A percentile compares a stretch with the other conserved stretches of the same genome.
Evolutionary conservation across 2,888 invertebrate genomes (phyloP).

Genomic region (Drosophila histrio): DNA sequence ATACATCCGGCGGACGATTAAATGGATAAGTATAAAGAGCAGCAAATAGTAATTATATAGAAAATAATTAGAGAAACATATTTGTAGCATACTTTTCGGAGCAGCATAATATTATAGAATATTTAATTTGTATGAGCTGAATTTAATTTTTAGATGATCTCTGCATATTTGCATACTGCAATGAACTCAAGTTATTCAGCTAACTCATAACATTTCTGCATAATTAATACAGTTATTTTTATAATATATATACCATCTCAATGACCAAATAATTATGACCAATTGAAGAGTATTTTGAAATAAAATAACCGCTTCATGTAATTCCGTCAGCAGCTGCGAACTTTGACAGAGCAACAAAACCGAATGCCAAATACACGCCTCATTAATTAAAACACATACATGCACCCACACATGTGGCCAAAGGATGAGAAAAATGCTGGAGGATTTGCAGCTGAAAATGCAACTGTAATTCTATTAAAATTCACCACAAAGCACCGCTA

Average conservation of each 20-base stretch:
- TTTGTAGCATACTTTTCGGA: no score
- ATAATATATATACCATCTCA: neutral
- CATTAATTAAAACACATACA: conserved; percentile 59
- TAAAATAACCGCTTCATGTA: conserved; percentile 14
- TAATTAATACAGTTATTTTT: neutral
- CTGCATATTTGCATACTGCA: no score
- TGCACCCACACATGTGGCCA: neutral
- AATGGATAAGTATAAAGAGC: neutral
- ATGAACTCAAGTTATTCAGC: no score
- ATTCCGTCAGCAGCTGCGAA: conserved; percentile 26
- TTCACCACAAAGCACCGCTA: conserved; percentile 66
- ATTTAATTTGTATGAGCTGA: no score
- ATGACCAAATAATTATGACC: neutral
- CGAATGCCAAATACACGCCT: conserved; percentile 33
- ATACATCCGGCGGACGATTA: neutral
- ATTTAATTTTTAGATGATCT: no score
- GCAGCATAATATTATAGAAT: no score
- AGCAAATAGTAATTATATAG: neutral
- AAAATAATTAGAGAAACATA: no score
- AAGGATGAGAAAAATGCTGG: conserved; percentile 21
- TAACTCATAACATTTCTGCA: no score
- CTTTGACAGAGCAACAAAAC: conserved; percentile 25
- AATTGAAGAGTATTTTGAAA: conserved; percentile 23
- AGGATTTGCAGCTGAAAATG: conserved; percentile 40
- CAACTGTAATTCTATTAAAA: conserved; percentile 71